Base-by-base conservation (phyloP, 2,888 invertebrate genomes). In the Ochropacha duplaris region DNA sequence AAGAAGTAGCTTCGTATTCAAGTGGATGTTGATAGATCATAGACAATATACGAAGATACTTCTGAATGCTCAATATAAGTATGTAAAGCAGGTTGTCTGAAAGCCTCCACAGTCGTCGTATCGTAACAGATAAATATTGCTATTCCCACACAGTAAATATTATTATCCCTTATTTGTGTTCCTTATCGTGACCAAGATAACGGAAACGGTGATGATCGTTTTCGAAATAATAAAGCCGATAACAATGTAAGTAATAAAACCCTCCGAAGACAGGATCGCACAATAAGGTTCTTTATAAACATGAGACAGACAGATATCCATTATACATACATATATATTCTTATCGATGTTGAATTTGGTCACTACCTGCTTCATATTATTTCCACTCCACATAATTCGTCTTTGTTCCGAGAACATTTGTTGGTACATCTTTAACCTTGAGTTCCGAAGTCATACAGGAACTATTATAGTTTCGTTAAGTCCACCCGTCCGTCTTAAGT, bases 111-210 rank as follows among this genome's bases (percentile, higher is more conserved):
- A 2, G n/a, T 6, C n/a, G 4, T 36, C 36, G n/a, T 36, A 36
- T n/a, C 4, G 4, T n/a, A 36, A 36, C 36, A 36, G n/a, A 14
- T 4, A 36, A n/a, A 36, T 36, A n/a, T 36, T 36, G n/a, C n/a
- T 36, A 5, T 36, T 36, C 36, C n/a, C n/a, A 60, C 60, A 58
- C 61, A 57, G 36, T 57, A 59, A 59, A 57, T 67, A 58, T 71
- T 65, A 57, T 66, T 66, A 69, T n/a, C 68, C 44, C 59, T 52
- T 71, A 62, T 72, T 73, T 68, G 57, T 62, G 62, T 68, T 67
- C 60, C 58, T 66, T 72, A 71, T 73, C 64, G 57, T 54, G 34
- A 52, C n/a, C 8, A 22, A 52, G 56, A 19, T 26, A 51, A 49
- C 54, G 16, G 51, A 16, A 34, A 24, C 12, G 11, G 22, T 34